Base-by-base conservation (phyloP, 2,113 vertebrate species). In the Suricata suricatta region DNA sequence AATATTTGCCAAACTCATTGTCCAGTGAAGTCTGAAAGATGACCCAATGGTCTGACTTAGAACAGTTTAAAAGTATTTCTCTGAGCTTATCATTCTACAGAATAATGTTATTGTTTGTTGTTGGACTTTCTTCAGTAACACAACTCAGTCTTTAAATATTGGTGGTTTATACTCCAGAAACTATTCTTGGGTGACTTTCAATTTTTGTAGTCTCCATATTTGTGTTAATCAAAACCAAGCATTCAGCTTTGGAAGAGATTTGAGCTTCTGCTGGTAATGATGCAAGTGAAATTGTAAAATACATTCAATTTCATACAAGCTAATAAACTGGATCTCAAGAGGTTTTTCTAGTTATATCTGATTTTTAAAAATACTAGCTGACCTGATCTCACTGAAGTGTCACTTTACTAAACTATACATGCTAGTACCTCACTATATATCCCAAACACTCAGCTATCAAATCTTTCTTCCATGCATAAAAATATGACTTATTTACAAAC, bases 1-100 rank as follows among this genome's bases (percentile, higher is more conserved):
- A 97, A 95, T 93, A 97, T 94, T 97, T 97, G 88, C 68, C 91
- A 93, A 95, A 86, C 4, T 47, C 21, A 86, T 31, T 97, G 88
- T 60, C 79, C 77, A 96, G 60, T 94, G 96, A 81, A 93, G 33
- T 60, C 47, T 95, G 50, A 97, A 96, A 98, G 69, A 38, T 72
- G 68, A 96, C 47, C 76, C 64, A 88, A 19, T 11, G 8, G 9
- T 87, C 76, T 94, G 72, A 96, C 71, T 96, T 97, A 90, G 88
- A 97, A 93, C 27, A 12, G 77, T 88, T 94, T 77, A 66, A 92
- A 88, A 80, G 52, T 31, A 72, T 85, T 85, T 97, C 33, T 80
- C 81, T 96, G 60, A 72, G 47, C 44, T 94, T 94, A 86, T 82
- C 90, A 76, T 83, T 83, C 82, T 93, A 90, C 54, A 79, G 74